These are phyloP conservation scores for Phaonia tiefii DNA, from an alignment of 2,888 invertebrate genomes.

Conservation along the genomic window DNA sequence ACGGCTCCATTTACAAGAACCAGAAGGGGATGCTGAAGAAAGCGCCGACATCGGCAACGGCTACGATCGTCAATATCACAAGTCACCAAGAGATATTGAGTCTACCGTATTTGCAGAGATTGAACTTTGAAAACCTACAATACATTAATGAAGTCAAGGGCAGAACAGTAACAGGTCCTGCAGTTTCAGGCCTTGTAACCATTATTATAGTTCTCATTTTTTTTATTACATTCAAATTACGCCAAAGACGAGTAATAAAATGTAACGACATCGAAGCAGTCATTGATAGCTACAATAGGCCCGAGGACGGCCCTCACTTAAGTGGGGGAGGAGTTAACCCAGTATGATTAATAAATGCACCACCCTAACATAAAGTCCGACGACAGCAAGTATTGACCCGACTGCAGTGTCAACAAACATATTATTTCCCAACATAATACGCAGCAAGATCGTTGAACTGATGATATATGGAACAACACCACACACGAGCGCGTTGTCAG, in stretches of 20 bases:
- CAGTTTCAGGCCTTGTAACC: neutral
- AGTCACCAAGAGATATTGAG: constrained; percentile 58
- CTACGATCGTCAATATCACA: constrained; percentile 54
- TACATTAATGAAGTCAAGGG: constrained; percentile 45
- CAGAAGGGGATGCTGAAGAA: too few species aligned
- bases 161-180: constrained; percentile 20
- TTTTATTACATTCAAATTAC: neutral
- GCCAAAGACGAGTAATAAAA: neutral
- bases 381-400: too few species aligned
- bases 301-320: neutral
- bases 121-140: constrained; percentile 49
- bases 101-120: constrained; percentile 52
- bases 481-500: too few species aligned
- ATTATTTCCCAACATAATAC: too few species aligned
- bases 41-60: too few species aligned
- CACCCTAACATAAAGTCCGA: too few species aligned
- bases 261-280: neutral
- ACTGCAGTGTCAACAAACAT: too few species aligned
- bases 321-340: constrained; percentile 1
- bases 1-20: too few species aligned
- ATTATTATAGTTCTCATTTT: constrained; percentile 3
- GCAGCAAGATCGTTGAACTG: too few species aligned
- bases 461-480: too few species aligned
- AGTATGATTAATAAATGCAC: too few species aligned
- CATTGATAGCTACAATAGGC: neutral